Percentiles rank a stretch among this genome's conserved stretches.
Evolutionary conservation across 2,888 invertebrate species (phyloP).

Genomic region (Idaea aversata): DNA sequence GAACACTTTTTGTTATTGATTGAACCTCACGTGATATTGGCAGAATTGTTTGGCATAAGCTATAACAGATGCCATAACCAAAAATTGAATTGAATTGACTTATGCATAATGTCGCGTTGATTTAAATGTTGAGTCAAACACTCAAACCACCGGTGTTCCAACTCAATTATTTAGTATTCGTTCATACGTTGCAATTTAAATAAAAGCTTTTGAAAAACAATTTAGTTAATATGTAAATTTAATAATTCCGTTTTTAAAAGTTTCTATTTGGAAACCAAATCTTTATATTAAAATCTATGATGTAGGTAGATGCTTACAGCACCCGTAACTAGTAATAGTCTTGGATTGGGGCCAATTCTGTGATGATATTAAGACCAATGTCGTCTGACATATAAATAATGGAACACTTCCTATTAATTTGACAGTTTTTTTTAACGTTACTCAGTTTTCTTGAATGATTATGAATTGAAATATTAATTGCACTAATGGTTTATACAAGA

Average conservation of each 20-base stretch:
- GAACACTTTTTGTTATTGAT: too few relatives aligned
- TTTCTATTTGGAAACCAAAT: background rate
- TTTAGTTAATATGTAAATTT: too few relatives aligned
- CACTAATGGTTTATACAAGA: background rate
- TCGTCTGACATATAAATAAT: background rate
- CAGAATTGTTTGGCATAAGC: too few relatives aligned
- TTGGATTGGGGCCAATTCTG: background rate
- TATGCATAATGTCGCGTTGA: too few relatives aligned
- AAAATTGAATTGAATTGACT: too few relatives aligned
- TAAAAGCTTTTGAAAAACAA: too few relatives aligned
- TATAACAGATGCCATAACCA: too few relatives aligned
- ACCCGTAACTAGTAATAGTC: background rate
- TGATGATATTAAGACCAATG: background rate
- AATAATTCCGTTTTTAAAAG: background rate
- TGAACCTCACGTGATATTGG: too few relatives aligned
- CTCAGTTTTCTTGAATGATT: background rate
- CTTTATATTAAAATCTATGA: background rate
- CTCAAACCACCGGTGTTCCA: too few relatives aligned
- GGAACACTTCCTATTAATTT: conserved; percentile 1
- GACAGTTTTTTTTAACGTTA: background rate
- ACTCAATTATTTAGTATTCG: too few relatives aligned
- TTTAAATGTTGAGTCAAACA: too few relatives aligned
- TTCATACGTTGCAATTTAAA: too few relatives aligned
- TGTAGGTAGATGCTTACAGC: background rate
- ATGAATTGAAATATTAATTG: background rate